A percentile compares a stretch with the other conserved stretches of the same genome.
Conservation (phyloP, 2,888 invertebrate genomes). For the Eupithecia subfuscata region DNA sequence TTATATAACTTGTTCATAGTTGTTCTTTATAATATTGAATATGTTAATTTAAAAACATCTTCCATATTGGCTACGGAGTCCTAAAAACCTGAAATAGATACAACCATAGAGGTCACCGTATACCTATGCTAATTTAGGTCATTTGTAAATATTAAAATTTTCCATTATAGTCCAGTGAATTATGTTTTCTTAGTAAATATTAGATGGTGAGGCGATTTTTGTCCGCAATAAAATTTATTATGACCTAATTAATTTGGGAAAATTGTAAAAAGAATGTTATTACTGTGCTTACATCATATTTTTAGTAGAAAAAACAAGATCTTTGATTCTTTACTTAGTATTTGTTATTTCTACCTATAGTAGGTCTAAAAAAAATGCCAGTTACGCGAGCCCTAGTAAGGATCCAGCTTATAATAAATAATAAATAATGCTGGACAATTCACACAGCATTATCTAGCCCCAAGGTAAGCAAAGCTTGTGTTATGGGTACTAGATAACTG, state of each 20-base stretch:
- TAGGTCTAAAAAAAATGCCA: not conserved
- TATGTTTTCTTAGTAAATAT: not conserved
- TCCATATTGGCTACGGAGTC: not conserved
- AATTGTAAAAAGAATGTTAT: not conserved
- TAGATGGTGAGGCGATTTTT: not conserved
- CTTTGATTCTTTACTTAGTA: not conserved
- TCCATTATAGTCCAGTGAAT: not conserved
- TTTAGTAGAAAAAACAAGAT: not conserved
- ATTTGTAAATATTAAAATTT: not conserved
- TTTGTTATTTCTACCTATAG: not conserved
- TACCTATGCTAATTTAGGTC: not conserved
- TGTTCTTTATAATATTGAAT: not conserved
- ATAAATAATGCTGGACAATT: too few relatives aligned
- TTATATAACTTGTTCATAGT: not conserved
- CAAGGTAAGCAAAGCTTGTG: too few relatives aligned
- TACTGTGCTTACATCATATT: not conserved
- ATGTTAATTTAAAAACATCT: not conserved
- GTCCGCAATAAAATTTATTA: not conserved
- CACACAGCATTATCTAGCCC: too few relatives aligned
- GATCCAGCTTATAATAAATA: too few relatives aligned
- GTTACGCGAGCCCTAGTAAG: not conserved
- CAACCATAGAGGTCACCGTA: not conserved
- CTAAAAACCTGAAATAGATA: not conserved
- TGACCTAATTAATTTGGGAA: not conserved
- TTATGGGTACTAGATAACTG: too few relatives aligned